These are phyloP conservation scores for Villa cingulata DNA, from an alignment of 2,888 invertebrate species.

Conservation along the genomic window DNA sequence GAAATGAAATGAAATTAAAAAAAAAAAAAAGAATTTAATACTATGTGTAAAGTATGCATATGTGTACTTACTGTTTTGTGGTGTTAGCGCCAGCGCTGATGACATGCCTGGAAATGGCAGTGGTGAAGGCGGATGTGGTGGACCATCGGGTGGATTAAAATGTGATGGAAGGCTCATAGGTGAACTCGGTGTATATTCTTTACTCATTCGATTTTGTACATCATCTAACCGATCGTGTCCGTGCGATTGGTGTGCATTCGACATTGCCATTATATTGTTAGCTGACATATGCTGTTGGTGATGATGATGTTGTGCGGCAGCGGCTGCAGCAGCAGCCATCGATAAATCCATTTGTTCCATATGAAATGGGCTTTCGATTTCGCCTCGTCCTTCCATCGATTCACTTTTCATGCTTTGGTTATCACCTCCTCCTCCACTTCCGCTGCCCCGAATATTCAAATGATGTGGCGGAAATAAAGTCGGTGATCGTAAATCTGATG, in stretches of 20 bases:
- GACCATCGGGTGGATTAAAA: constrained; percentile 37
- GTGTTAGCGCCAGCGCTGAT: constrained; percentile 63
- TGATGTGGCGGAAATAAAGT: constrained; percentile 16
- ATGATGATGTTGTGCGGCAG: constrained; percentile 29
- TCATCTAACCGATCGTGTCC: constrained; percentile 31
- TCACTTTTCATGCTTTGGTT: constrained; percentile 28
- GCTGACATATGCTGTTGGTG: constrained; percentile 21
- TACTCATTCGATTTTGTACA: constrained; percentile 28
- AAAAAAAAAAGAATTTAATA: no score
- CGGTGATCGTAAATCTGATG: constrained; percentile 10
- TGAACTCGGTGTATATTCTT: constrained; percentile 33
- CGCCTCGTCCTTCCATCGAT: constrained; percentile 16
- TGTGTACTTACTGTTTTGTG: constrained; percentile 61
- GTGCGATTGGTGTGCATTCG: constrained; percentile 17
- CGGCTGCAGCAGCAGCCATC: constrained; percentile 34
- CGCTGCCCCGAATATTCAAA: neutral
- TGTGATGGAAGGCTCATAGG: constrained; percentile 36
- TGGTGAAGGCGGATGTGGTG: constrained; percentile 42
- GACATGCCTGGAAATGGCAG: constrained; percentile 61
- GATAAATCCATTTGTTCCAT: constrained; percentile 37
- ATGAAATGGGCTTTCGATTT: constrained; percentile 29
- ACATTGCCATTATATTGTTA: constrained; percentile 27
- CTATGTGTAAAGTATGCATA: no score
- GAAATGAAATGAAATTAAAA: no score
- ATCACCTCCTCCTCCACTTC: constrained; percentile 5